Base-by-base conservation (phyloP, 2,888 invertebrate species). In the Agelastica alni region DNA sequence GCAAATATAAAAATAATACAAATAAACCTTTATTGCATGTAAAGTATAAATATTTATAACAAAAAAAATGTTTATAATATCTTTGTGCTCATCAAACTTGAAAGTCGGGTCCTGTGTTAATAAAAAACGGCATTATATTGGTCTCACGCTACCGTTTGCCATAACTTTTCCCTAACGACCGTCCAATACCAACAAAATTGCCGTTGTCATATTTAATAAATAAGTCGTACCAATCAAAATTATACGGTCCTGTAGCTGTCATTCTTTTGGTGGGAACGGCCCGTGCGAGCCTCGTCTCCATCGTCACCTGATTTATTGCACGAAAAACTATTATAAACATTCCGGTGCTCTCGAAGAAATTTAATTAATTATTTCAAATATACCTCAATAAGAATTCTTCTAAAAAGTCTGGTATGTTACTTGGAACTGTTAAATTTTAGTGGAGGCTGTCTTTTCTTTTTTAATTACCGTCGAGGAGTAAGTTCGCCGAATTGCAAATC, bases 301-400 rank as follows among this genome's bases (percentile, higher is more conserved):
- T 68, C 64, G 70, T 65, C 74, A 73, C 71, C 75, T 75, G 76
- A 76, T 75, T 75, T 76, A 77, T 77, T 65, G 63, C 64, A 20
- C 65, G 66, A 72, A 74, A 42, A 74, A 69, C 71, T 57, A 64
- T 73, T 70, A 76, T 75, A 71, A 73, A 72, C 72, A 76, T 77
- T 75, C 76, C 74, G 61, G 54, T 59, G 68, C 65, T 65, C 69
- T 64, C 68, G 64, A 70, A 76, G 76, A 77, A 77, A 75, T 77
- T 77, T 77, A 77, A 77, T 77, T 77, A 77, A 77, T 77, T 77
- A 77, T 77, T 76, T 76, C 70, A 72, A 76, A 74, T 74, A 75
- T 73, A 72, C 74, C 72, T 68, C 73, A 72, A 71, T 72, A 75
- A 75, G 75, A 75, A 74, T 76, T 68, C 64, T 67, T 65, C 62